Percentiles rank a stretch among this genome's conserved stretches.
Evolutionary conservation across 2,888 invertebrate genomes (phyloP).

Genomic region (Horisme vitalbata): DNA sequence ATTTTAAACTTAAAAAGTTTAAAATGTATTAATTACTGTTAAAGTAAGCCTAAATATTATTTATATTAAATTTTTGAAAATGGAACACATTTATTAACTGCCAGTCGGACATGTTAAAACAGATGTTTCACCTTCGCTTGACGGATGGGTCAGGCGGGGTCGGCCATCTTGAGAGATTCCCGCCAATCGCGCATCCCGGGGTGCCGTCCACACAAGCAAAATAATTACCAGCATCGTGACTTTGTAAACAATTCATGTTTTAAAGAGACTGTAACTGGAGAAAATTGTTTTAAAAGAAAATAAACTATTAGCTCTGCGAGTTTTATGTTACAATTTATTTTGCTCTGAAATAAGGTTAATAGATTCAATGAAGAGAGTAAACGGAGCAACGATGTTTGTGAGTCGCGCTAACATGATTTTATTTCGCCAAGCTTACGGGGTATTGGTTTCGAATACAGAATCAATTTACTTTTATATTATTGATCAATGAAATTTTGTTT

Average conservation of each 20-base stretch:
- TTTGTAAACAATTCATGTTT: conserved; percentile 59
- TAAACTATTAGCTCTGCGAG: conserved; percentile 22
- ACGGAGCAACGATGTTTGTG: conserved; percentile 3
- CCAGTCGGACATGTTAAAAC: conserved; percentile 73
- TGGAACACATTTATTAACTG: conserved; percentile 65
- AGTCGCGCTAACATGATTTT: background rate
- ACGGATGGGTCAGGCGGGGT: conserved; percentile 78
- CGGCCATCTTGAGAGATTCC: conserved; percentile 73
- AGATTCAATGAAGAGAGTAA: conserved; percentile 7
- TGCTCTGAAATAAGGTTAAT: conserved; percentile 13
- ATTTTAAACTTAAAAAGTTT: no score
- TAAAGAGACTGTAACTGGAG: conserved; percentile 58
- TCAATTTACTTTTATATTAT: no score
- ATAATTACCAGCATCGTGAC: conserved; percentile 70
- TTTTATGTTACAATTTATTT: conserved; percentile 24
- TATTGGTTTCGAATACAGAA: no score
- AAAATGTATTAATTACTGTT: no score
- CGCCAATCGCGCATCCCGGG: conserved; percentile 68
- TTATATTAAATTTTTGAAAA: conserved; percentile 45
- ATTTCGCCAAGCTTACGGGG: background rate
- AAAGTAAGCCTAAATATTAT: background rate
- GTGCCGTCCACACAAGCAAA: conserved; percentile 59
- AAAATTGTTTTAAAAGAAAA: conserved; percentile 46
- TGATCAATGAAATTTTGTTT: no score
- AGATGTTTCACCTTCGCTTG: conserved; percentile 77